phyloP scores from a whole-genome alignment of 2,797 vertebrate genomes.

The Sarcophilus harrisii region DNA sequence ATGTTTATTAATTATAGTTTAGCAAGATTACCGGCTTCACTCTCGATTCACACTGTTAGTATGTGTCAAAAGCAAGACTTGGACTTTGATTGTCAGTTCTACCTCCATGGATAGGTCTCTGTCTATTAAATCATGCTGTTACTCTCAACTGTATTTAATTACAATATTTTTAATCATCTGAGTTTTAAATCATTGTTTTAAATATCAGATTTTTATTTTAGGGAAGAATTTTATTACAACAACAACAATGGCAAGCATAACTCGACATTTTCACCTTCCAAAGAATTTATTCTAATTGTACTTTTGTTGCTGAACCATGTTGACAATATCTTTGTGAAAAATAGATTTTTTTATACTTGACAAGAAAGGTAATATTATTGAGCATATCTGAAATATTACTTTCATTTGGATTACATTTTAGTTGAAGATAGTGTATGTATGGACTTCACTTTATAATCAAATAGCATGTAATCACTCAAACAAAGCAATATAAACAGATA shows the following conservation, averaged over 20 bases:
- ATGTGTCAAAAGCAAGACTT: not conserved
- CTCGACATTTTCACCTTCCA: not conserved
- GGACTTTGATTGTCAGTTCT: not conserved
- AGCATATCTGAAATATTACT: slow-evolving; percentile 10
- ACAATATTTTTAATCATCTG: not conserved
- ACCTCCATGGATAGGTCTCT: not conserved
- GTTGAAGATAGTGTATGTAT: slow-evolving; percentile 6
- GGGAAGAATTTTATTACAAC: not conserved
- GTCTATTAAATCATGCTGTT: not conserved
- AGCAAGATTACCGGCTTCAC: not conserved
- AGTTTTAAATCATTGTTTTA: not conserved
- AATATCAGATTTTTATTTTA: not conserved
- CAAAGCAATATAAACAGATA: slow-evolving; percentile 18
- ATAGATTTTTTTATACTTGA: not conserved
- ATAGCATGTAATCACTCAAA: slow-evolving; percentile 13
- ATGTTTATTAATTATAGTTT: not conserved
- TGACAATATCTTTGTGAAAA: slow-evolving; percentile 30
- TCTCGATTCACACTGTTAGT: not conserved
- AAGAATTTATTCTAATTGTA: slow-evolving; percentile 20
- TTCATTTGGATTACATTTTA: slow-evolving; percentile 9
- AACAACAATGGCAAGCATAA: not conserved
- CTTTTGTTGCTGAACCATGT: not conserved
- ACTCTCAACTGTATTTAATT: not conserved
- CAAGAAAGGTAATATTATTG: slow-evolving; percentile 15
- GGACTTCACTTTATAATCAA: slow-evolving; percentile 7